Base-by-base conservation (phyloP, 2,888 invertebrate species). In the Andrena chrysosceles region DNA sequence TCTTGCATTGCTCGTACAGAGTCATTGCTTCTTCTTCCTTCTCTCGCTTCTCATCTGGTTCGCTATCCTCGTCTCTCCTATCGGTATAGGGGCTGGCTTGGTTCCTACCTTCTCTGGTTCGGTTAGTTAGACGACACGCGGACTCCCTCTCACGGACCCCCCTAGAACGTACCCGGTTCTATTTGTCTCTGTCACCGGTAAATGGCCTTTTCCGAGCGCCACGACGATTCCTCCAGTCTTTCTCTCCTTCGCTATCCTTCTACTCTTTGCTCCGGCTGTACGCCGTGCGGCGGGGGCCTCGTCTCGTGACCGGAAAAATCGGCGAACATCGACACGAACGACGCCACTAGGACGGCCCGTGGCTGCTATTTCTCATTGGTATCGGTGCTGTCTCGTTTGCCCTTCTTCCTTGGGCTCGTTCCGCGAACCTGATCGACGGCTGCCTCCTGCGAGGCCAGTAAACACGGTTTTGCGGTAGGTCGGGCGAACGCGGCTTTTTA, bases 171-270 rank as follows among this genome's bases (percentile, higher is more conserved):
- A 85, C 85, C 88, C 79, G 81, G 83, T 85, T 88, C 90, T 90
- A 90, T 90, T 91, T 89, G 89, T 91, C 90, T 90, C 90, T 90
- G 90, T 90, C 90, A 90, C 77, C 81, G 84, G 87, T 90, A 90
- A 90, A 90, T 90, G 90, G 89, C 89, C 81, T 87, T 82, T 88
- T 78, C 88, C 73, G 81, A 82, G 88, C 81, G 73, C 72, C 77
- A 81, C 81, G 77, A 83, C 76, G 77, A 82, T 66, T 49, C 77
- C 83, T 68, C 68, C 33, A 66, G 69, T 67, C 83, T 77, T 67
- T 75, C 72, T 59, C 67, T 59, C 54, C 72, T 29, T 4, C 33
- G n/a, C 60, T 54, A 75, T 54, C 70, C 66, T 56, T 29, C 67
- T 63, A 35, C 75, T 64, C 70, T 77, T 85, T 64, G 54, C 82